Evolutionary conservation across 2,113 vertebrate genomes (phyloP).

Genomic region (Geococcyx californianus): DNA sequence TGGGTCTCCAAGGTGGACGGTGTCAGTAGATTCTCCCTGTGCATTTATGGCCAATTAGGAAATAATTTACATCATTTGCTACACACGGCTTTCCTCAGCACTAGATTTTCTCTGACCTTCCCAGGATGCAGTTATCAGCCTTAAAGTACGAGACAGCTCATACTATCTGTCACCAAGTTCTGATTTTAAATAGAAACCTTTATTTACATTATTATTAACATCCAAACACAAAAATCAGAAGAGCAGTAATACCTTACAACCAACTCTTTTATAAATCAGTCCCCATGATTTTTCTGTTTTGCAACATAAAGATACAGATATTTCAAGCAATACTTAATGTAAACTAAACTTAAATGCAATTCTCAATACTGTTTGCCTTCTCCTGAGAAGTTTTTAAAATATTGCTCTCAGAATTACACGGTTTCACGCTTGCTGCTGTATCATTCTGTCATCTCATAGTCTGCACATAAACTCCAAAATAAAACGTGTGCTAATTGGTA

Average conservation of each 20-base stretch:
- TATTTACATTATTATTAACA: slow-evolving; percentile 98
- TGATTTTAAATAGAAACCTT: slow-evolving; percentile 96
- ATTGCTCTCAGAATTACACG: slow-evolving; percentile 77
- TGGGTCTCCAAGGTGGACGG: background rate
- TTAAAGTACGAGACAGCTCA: background rate
- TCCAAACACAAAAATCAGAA: slow-evolving; percentile 80
- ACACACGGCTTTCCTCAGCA: background rate
- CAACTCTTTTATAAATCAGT: slow-evolving; percentile 69
- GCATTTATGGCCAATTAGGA: background rate
- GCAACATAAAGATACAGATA: slow-evolving; percentile 55
- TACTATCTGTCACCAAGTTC: background rate
- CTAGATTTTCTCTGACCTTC: background rate
- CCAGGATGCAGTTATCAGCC: background rate
- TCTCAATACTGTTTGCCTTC: slow-evolving; percentile 71
- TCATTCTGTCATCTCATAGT: slow-evolving; percentile 48
- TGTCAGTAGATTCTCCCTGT: background rate
- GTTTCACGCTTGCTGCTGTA: slow-evolving; percentile 45
- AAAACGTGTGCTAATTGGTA: slow-evolving; percentile 41
- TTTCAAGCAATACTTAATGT: slow-evolving; percentile 70
- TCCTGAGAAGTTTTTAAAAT: slow-evolving; percentile 76
- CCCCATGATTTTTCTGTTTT: slow-evolving; percentile 46
- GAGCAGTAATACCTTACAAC: slow-evolving; percentile 84
- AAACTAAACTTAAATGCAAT: slow-evolving; percentile 71
- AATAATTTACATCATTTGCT: background rate
- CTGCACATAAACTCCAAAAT: slow-evolving; percentile 29